Conservation (phyloP, 2,797 vertebrate species). For the Amblyopsis hoosieri region DNA sequence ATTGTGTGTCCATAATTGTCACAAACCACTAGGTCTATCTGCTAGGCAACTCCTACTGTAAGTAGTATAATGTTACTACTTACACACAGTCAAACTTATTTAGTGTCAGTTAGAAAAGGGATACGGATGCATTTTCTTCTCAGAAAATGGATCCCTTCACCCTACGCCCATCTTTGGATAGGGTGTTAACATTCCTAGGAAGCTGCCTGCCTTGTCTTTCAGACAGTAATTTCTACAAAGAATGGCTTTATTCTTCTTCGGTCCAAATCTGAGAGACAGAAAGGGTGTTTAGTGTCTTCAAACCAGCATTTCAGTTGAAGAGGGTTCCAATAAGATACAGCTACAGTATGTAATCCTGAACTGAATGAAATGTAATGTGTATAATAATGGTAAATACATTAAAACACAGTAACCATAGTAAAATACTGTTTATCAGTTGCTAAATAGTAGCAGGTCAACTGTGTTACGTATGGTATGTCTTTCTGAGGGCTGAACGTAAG, state of each 20-base stretch:
- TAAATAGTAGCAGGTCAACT: constrained; percentile 34
- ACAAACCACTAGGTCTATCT: constrained; percentile 18
- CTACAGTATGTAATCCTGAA: too few species aligned
- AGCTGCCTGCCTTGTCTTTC: constrained; percentile 38
- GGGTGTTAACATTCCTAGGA: constrained; percentile 28
- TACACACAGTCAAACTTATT: constrained; percentile 27
- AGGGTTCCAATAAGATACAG: too few species aligned
- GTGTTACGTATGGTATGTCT: constrained; percentile 45
- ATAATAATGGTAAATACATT: not conserved
- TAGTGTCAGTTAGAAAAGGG: constrained; percentile 12
- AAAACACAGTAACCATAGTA: not conserved
- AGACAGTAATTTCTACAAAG: constrained; percentile 32
- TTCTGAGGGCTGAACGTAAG: constrained; percentile 34
- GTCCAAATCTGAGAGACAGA: constrained; percentile 56
- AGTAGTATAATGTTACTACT: constrained; percentile 17
- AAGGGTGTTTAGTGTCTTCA: constrained; percentile 30
- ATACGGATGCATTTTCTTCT: constrained; percentile 6
- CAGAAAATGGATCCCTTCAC: constrained; percentile 18
- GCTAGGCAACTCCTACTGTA: constrained; percentile 19
- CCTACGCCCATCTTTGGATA: constrained; percentile 22
- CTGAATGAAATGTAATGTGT: not conserved
- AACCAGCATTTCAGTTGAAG: too few species aligned
- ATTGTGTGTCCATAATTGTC: constrained; percentile 35
- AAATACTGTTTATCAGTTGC: constrained; percentile 14
- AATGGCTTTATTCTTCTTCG: constrained; percentile 63